Conservation (phyloP, 1,140 invertebrate species). For the Tetraneura akinire region DNA sequence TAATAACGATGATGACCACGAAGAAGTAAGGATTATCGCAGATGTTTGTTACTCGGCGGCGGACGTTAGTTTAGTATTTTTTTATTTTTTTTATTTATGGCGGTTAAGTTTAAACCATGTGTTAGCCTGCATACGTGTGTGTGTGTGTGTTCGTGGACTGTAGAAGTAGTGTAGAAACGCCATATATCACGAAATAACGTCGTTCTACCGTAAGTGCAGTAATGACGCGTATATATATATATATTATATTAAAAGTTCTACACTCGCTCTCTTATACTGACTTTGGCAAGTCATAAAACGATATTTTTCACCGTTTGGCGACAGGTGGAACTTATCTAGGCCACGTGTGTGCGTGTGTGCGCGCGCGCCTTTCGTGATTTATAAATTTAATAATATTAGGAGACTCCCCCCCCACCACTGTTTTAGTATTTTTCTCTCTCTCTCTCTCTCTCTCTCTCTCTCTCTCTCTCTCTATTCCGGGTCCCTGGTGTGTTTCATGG, state of each 20-base stretch:
- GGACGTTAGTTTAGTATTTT: slow-evolving; percentile 35
- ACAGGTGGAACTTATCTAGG: slow-evolving; percentile 36
- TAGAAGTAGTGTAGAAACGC: neutral
- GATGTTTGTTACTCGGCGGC: too few relatives aligned
- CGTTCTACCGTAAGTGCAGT: neutral
- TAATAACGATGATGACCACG: neutral
- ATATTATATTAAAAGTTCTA: slow-evolving; percentile 30
- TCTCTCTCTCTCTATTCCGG: too few relatives aligned
- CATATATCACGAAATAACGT: slow-evolving; percentile 26
- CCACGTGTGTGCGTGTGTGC: slow-evolving; percentile 33
- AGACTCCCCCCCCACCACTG: neutral
- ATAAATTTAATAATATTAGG: slow-evolving; percentile 36
- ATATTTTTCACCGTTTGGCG: slow-evolving; percentile 11
- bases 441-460: too few relatives aligned
- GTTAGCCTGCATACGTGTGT: too few relatives aligned
- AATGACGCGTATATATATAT: neutral
- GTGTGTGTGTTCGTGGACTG: too few relatives aligned
- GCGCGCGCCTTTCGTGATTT: slow-evolving; percentile 17
- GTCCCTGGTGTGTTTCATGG: neutral
- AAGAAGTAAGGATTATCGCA: neutral
- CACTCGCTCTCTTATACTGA: neutral
- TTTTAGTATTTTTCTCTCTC: neutral
- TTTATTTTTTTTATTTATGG: too few relatives aligned
- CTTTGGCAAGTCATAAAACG: slow-evolving; percentile 1
- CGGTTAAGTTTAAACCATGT: neutral